A percentile compares a stretch with the other conserved stretches of the same genome.
Conservation (phyloP, 2,113 vertebrate species). For the Vulpes ferrilata region DNA sequence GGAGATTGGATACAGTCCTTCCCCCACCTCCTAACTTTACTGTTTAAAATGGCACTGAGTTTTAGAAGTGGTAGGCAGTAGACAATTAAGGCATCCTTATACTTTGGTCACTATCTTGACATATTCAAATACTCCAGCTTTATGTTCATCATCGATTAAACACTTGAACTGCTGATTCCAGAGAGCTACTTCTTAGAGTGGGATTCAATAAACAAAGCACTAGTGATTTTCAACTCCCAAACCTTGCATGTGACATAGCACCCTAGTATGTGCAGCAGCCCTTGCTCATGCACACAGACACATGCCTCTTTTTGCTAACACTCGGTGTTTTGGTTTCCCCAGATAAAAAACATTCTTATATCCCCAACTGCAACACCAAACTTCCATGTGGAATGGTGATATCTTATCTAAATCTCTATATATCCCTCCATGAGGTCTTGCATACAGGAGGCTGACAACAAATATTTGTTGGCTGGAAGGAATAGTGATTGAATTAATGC, state of each 20-base stretch:
- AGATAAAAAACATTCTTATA: neutral
- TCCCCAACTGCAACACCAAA: neutral
- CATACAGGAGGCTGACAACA: neutral
- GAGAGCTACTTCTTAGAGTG: neutral
- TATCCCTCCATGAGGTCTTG: neutral
- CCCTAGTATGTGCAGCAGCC: neutral
- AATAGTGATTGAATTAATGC: slow-evolving; percentile 19
- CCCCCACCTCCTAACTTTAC: neutral
- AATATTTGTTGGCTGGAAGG: neutral
- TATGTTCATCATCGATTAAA: neutral
- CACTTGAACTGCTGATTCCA: neutral
- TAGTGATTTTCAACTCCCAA: neutral
- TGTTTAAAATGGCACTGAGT: slow-evolving; percentile 23
- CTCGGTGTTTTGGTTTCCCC: neutral
- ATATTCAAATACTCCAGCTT: neutral
- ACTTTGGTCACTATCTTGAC: neutral
- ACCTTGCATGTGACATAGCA: neutral
- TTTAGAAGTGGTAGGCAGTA: neutral
- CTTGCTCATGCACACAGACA: neutral
- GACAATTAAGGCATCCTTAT: neutral
- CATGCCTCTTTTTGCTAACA: neutral
- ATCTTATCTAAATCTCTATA: neutral
- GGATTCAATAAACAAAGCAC: neutral
- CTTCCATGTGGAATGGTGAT: neutral
- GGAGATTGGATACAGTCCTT: slow-evolving; percentile 35